Base-by-base conservation (phyloP, 2,888 invertebrate species). In the Cephus pygmeus region DNA sequence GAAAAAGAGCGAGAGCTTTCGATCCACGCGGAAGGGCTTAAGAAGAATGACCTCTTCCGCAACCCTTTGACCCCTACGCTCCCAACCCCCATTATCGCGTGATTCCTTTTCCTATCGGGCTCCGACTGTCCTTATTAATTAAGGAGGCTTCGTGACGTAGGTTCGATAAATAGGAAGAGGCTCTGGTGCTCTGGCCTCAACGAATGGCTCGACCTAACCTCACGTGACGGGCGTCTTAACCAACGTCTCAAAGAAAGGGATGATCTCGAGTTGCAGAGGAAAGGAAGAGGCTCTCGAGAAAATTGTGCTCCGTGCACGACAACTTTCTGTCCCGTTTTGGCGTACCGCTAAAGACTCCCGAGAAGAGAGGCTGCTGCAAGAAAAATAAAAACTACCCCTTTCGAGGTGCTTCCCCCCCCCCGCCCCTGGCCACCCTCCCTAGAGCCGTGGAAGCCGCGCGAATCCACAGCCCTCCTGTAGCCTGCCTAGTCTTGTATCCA, bases 371-470 rank as follows among this genome's bases (percentile, higher is more conserved):
- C 78, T 79, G 79, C 76, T 73, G 80, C 69, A 81, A 75, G 81
- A 83, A 85, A 86, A 86, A 86, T 85, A 84, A 85, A 86, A 83
- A 80, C 73, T 76, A 76, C 33, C 79, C 81, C 76, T 79, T 81
- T 78, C 75, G 0, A 56, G 35, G 12, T 1, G 3, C 35, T 11
- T 0, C 1, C 35, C 11, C 3, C 2, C 11, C 11, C 3, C 11
- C 35, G 0, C 35, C 12, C 35, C 34, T 9, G 15, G 0, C 34
- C 74, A 34, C 36, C 69, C 75, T 75, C 78, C 74, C 23, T 23
- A 9, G 9, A 23, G 23, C 9, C 56, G 56, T 56, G 56, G 56
- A 23, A 56, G 56, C 9, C 9, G 56, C 56, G 56, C 56, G 56
- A 9, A 56, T 56, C 9, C 56, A 56, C 40, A 23, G 9, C 23